Percentiles rank a stretch among this genome's conserved stretches.
Conservation (phyloP, 2,888 invertebrate species). For the Sceliomorpha sp. region DNA sequence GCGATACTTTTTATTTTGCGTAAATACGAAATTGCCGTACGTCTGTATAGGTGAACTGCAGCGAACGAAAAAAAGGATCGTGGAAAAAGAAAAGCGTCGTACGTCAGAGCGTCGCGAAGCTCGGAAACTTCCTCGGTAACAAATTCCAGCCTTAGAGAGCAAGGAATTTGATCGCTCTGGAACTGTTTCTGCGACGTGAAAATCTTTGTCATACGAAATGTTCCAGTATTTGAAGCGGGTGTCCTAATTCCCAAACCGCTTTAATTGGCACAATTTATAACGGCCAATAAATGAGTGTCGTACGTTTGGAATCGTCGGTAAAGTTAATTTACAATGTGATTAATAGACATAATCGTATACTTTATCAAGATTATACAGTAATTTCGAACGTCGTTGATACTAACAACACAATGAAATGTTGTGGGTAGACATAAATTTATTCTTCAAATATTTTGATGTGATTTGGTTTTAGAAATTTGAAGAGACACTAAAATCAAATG, state of each 20-base stretch:
- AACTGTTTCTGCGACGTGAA: constrained; percentile 34
- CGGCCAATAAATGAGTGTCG: constrained; percentile 15
- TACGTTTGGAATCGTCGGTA: constrained; percentile 17
- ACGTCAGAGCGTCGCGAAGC: constrained; percentile 17
- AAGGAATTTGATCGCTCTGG: constrained; percentile 18
- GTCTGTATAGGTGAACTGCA: no score
- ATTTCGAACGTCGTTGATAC: no score
- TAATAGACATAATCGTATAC: constrained; percentile 14
- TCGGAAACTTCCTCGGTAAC: constrained; percentile 38
- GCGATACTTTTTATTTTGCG: no score
- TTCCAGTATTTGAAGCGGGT: constrained; percentile 20
- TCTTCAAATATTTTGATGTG: no score
- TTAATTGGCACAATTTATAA: constrained; percentile 34
- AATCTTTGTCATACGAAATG: constrained; percentile 23
- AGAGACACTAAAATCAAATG: no score
- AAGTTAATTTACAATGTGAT: constrained; percentile 34
- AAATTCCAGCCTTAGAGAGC: constrained; percentile 36
- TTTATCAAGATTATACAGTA: neutral
- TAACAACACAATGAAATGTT: no score
- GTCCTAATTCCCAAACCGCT: constrained; percentile 27
- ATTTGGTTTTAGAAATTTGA: no score
- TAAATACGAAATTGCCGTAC: no score
- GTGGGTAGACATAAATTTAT: no score
- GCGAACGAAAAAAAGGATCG: constrained; percentile 29
- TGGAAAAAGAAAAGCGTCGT: constrained; percentile 29